A percentile compares a stretch with the other conserved stretches of the same genome.
phyloP scores from a whole-genome alignment of 2,888 invertebrate species.

The Tetragnatha montana region DNA sequence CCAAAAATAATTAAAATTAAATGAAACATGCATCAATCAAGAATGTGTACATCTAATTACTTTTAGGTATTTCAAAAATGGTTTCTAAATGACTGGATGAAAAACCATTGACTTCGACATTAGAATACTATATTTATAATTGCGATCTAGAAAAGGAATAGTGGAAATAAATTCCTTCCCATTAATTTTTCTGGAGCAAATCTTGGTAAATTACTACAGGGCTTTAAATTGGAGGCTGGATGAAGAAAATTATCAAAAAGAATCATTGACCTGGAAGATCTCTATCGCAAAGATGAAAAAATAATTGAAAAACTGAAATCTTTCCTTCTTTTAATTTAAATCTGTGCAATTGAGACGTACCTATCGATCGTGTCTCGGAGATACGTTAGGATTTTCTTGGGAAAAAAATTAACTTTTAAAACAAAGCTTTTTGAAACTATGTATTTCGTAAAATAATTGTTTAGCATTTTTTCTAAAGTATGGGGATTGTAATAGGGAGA shows the following conservation, averaged over 20 bases:
- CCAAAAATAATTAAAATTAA: no score
- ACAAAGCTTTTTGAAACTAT: neutral
- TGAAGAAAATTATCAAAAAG: constrained; percentile 26
- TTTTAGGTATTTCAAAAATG: constrained; percentile 2
- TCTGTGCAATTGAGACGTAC: neutral
- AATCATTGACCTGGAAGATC: constrained; percentile 32
- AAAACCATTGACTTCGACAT: neutral
- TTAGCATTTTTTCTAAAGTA: neutral
- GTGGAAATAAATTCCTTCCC: constrained; percentile 24
- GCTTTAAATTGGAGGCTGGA: constrained; percentile 13
- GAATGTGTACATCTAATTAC: constrained; percentile 3
- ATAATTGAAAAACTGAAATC: neutral
- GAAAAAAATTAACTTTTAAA: neutral
- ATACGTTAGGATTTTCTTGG: neutral
- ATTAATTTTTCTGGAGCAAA: constrained; percentile 21
- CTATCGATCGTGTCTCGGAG: neutral
- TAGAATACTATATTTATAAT: constrained; percentile 6
- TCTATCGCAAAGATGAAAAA: constrained; percentile 5
- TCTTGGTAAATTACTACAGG: constrained; percentile 5
- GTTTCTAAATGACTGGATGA: neutral
- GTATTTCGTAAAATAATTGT: neutral
- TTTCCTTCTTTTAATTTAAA: neutral
- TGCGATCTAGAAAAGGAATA: constrained; percentile 25
- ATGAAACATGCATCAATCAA: neutral
- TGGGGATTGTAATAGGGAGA: neutral